phyloP scores from a whole-genome alignment of 2,888 invertebrate species.

The Nebria brevicollis region DNA sequence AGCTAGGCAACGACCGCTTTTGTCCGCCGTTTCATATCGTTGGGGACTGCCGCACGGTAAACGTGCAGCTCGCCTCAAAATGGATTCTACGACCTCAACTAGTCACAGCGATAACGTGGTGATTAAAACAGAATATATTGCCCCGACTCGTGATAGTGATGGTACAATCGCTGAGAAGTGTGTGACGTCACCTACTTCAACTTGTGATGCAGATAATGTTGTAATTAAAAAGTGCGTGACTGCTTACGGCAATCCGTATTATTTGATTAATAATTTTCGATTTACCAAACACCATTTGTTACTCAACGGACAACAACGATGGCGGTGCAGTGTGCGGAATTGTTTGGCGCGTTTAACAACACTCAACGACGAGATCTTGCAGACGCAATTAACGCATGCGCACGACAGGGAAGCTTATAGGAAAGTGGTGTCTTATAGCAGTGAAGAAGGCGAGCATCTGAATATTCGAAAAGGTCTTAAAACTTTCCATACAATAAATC shows the following conservation, averaged over 20 bases:
- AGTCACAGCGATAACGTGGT: not conserved
- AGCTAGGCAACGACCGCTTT: conserved; percentile 1
- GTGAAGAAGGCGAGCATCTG: not conserved
- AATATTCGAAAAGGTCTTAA: not conserved
- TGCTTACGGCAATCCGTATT: not conserved
- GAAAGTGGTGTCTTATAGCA: not conserved
- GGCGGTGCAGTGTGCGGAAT: not conserved
- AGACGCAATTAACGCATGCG: not conserved
- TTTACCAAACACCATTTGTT: not conserved
- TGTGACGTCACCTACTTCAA: not conserved
- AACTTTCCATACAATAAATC: not conserved
- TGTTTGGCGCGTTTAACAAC: not conserved
- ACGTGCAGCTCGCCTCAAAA: not conserved
- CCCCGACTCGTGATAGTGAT: not conserved
- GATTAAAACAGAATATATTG: not conserved
- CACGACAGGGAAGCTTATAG: not conserved
- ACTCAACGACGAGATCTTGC: not conserved
- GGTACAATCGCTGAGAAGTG: not conserved
- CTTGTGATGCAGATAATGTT: not conserved
- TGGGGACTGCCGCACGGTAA: not conserved
- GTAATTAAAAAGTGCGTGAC: not conserved
- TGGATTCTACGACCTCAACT: not conserved
- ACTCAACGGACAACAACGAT: not conserved
- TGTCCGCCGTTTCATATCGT: conserved; percentile 1
- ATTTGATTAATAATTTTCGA: not conserved